Evolutionary conservation across 2,888 invertebrate species (phyloP), one percentile per base, ranked within the genome.

Genomic region (Galerucella pusilla): DNA sequence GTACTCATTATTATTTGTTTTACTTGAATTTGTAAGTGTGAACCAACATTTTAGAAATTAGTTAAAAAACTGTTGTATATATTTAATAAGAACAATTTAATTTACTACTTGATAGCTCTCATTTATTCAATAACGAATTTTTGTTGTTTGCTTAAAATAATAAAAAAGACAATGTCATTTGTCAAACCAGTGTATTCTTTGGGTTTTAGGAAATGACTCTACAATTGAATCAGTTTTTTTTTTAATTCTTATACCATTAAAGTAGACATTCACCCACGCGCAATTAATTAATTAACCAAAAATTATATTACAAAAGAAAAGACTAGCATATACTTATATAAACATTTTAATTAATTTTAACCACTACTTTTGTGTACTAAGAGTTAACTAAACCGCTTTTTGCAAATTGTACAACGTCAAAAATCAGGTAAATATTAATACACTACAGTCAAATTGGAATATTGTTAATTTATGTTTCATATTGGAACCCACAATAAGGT

Each of bases 131-230:
- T 20, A 57, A 57, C 57, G 57, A 57, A 57, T 57, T 57, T 57
- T 57, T 57, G 57, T 57, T 57, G 57, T 20, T 57, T 10, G 3
- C 16, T 75, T 73, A 74, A 66, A 76, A 73, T 70, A 78, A 57
- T 49, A 72, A 76, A 73, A 64, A 75, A 74, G 64, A 75, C 67
- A 79, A 79, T 68, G 70, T 78, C 78, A 78, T 72, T 73, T 35
- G 80, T 81, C 81, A 75, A 73, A 71, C 71, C 75, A 77, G 68
- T 79, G 75, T 79, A 84, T 85, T 87, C 87, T 87, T 87, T 87
- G 87, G 87, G 85, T 87, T 86, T 86, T 87, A 87, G 85, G 87
- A 88, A 87, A 88, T 77, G 75, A 71, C 65, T 77, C 79, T 81
- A 80, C 80, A 71, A 78, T 60, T 79, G 81, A 83, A 84, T 80